phyloP scores from a whole-genome alignment of 2,888 invertebrate genomes.

The Andrena bucephala region DNA sequence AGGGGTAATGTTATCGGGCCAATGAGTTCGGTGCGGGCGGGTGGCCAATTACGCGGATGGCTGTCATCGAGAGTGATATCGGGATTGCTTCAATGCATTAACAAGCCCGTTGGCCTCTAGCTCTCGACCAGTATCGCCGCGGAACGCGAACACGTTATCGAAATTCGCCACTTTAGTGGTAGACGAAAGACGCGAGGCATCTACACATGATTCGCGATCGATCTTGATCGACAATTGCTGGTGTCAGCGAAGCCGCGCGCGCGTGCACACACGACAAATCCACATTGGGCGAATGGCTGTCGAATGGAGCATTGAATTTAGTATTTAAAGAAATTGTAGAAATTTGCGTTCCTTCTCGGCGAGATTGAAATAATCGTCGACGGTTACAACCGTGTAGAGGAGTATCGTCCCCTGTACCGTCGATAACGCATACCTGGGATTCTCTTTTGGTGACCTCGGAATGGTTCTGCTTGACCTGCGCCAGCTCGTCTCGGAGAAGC shows the following conservation, averaged over 20 bases:
- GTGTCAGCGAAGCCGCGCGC: background rate
- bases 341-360: too few species aligned
- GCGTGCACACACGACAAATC: too few species aligned
- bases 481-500: constrained; percentile 91
- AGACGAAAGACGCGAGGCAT: constrained; percentile 24
- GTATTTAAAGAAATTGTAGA: too few species aligned
- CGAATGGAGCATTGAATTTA: too few species aligned
- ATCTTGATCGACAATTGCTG: background rate
- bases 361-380: too few species aligned
- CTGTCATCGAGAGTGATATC: constrained; percentile 36
- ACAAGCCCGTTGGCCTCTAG: constrained; percentile 46
- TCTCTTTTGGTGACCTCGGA: constrained; percentile 90
- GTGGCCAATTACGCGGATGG: constrained; percentile 43
- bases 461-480: constrained; percentile 90
- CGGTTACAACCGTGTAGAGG: too few species aligned
- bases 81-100: constrained; percentile 55
- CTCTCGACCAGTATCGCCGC: constrained; percentile 3
- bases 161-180: constrained; percentile 22
- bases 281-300: too few species aligned
- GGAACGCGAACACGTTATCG: background rate
- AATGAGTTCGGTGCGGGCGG: too few species aligned
- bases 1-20: background rate
- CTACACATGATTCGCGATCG: background rate
- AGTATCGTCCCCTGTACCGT: too few species aligned
- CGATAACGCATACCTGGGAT: constrained; percentile 86